phyloP scores from a whole-genome alignment of 2,797 vertebrate species.

The Dipus sagitta region DNA sequence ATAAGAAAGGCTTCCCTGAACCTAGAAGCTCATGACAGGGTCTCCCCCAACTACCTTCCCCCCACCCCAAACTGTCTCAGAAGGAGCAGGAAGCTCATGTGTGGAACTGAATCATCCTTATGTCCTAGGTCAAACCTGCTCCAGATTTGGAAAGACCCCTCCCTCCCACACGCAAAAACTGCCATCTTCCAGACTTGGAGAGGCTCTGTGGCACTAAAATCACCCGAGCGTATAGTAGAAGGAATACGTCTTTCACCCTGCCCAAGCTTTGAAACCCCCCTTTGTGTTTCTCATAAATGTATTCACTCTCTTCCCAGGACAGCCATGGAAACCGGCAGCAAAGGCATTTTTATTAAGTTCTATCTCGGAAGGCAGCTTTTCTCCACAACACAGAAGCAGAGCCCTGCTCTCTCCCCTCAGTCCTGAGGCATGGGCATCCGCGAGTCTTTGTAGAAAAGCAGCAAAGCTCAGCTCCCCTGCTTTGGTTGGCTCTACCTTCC shows the following conservation, averaged over 20 bases:
- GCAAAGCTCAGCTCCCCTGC: not conserved
- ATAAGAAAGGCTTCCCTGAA: not conserved
- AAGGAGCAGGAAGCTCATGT: not conserved
- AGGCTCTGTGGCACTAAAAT: not conserved
- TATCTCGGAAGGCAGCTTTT: slow-evolving; percentile 37
- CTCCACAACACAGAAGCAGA: not conserved
- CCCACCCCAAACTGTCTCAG: not conserved
- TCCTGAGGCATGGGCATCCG: not conserved
- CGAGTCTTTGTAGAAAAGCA: rapidly evolving
- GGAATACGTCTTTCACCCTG: not conserved
- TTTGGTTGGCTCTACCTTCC: not conserved
- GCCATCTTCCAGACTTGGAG: not conserved
- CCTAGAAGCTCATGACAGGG: not conserved
- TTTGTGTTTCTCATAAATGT: slow-evolving; percentile 53
- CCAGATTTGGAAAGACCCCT: too few relatives aligned
- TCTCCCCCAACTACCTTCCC: not conserved
- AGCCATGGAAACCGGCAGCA: slow-evolving; percentile 51
- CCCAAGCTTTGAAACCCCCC: not conserved
- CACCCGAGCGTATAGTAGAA: not conserved
- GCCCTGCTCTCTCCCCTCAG: not conserved
- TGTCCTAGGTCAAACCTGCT: too few relatives aligned
- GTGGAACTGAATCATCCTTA: not conserved
- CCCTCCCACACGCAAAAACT: not conserved
- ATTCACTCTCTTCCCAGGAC: slow-evolving; percentile 1
- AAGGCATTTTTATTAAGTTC: slow-evolving; percentile 50